These are phyloP conservation scores for Achatina immaculata DNA, from an alignment of 1,140 invertebrate genomes.

Conservation along the genomic window DNA sequence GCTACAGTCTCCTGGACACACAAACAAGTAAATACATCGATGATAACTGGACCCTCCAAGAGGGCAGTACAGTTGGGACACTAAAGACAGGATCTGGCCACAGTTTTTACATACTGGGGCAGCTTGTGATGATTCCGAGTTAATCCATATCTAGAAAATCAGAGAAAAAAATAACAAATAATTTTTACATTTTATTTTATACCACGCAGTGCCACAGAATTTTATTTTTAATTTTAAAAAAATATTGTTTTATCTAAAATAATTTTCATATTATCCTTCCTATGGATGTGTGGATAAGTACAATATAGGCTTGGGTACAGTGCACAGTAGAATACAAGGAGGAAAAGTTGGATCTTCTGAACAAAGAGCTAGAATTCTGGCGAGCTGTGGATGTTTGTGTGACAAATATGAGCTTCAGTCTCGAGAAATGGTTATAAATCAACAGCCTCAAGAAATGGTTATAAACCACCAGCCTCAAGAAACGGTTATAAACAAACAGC, in stretches of 20 bases:
- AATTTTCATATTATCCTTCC: not conserved
- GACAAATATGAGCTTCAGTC: too few species aligned
- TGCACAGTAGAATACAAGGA: not conserved
- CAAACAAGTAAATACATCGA: conserved; percentile 17
- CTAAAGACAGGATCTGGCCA: not conserved
- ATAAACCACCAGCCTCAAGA: too few species aligned
- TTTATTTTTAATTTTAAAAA: not conserved
- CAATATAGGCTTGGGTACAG: not conserved
- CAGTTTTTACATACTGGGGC: not conserved
- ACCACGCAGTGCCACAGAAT: not conserved
- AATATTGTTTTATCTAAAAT: not conserved
- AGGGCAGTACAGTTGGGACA: conserved; percentile 18
- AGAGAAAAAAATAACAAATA: not conserved
- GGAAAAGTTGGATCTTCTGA: not conserved
- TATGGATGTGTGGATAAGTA: not conserved
- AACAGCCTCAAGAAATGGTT: too few species aligned
- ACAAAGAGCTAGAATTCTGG: too few species aligned
- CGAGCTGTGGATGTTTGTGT: too few species aligned
- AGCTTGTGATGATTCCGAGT: not conserved
- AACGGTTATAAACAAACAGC: too few species aligned
- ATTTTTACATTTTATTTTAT: not conserved
- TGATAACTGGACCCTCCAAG: not conserved
- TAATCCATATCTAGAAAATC: not conserved
- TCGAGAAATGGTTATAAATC: too few species aligned
- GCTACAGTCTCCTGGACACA: conserved; percentile 6